A percentile compares a stretch with the other conserved stretches of the same genome.
phyloP scores from a whole-genome alignment of 2,888 invertebrate genomes.

The Acleris laterana region DNA sequence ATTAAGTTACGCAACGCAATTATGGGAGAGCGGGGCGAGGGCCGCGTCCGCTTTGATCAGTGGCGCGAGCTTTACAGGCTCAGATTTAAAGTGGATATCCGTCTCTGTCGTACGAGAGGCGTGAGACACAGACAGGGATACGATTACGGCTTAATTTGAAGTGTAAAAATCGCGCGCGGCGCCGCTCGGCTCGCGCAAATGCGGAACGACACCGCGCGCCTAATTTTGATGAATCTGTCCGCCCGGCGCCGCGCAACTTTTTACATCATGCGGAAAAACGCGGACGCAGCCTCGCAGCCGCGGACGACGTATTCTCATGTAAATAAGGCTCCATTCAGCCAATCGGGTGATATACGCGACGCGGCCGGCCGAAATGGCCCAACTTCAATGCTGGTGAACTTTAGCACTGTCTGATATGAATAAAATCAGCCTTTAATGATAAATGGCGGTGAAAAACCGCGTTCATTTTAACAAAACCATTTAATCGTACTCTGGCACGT shows the following conservation, averaged over 20 bases:
- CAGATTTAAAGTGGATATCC: not conserved
- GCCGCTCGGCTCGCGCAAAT: not conserved
- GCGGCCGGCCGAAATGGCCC: conserved; percentile 17
- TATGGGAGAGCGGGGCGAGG: conserved; percentile 26
- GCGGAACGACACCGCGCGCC: conserved; percentile 26
- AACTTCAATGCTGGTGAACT: conserved; percentile 25
- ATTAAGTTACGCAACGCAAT: conserved; percentile 39
- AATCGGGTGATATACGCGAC: conserved; percentile 22
- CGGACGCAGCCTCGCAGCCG: not conserved
- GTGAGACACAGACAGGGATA: not conserved
- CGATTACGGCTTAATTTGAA: not conserved
- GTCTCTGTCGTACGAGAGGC: not conserved
- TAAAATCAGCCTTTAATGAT: conserved; percentile 24
- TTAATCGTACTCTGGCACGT: conserved; percentile 1
- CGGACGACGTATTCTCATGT: conserved; percentile 25
- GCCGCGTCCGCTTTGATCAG: conserved; percentile 47
- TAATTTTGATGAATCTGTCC: conserved; percentile 43
- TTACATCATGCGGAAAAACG: conserved; percentile 30
- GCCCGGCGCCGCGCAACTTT: conserved; percentile 38
- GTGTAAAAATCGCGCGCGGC: not conserved
- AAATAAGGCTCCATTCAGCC: conserved; percentile 28
- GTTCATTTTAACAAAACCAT: conserved; percentile 14
- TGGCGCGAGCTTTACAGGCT: conserved; percentile 45
- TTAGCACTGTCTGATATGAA: conserved; percentile 26
- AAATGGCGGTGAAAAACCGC: conserved; percentile 12